Conservation (phyloP, 2,888 invertebrate genomes). For the Epinotia demarniana region DNA sequence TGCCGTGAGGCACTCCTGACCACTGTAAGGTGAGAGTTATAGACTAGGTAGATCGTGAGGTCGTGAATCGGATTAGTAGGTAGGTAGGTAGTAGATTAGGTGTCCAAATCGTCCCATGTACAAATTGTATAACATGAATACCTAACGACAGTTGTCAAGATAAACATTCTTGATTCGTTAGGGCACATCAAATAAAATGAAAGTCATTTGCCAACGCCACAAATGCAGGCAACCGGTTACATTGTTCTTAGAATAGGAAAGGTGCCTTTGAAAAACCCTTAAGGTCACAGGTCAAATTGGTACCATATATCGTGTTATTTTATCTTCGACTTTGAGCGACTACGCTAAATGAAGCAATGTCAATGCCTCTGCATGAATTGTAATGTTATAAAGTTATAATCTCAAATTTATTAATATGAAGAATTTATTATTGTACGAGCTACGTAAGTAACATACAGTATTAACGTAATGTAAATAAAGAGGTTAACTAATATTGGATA, state of each 20-base stretch:
- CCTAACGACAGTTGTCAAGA: neutral
- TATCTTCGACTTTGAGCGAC: neutral
- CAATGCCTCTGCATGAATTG: neutral
- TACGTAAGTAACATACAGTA: too few species aligned
- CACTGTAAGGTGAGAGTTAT: too few species aligned
- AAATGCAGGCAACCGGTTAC: neutral
- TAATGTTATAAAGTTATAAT: neutral
- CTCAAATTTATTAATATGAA: neutral
- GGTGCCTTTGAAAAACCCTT: constrained; percentile 11
- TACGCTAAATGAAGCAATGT: neutral
- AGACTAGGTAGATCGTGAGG: too few species aligned
- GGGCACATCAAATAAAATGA: constrained; percentile 18
- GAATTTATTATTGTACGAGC: too few species aligned
- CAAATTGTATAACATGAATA: too few species aligned
- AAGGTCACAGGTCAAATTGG: neutral
- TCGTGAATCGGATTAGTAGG: too few species aligned
- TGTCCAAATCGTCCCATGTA: too few species aligned
- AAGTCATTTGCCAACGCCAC: constrained; percentile 16
- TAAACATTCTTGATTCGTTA: constrained; percentile 12
- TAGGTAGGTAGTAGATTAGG: too few species aligned
- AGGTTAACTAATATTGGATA: neutral
- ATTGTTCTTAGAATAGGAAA: constrained; percentile 3
- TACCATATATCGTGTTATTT: neutral
- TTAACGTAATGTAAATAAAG: neutral
- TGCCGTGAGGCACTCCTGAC: too few species aligned